Base-by-base conservation (phyloP, 2,797 vertebrate species). In the Strix occidentalis region DNA sequence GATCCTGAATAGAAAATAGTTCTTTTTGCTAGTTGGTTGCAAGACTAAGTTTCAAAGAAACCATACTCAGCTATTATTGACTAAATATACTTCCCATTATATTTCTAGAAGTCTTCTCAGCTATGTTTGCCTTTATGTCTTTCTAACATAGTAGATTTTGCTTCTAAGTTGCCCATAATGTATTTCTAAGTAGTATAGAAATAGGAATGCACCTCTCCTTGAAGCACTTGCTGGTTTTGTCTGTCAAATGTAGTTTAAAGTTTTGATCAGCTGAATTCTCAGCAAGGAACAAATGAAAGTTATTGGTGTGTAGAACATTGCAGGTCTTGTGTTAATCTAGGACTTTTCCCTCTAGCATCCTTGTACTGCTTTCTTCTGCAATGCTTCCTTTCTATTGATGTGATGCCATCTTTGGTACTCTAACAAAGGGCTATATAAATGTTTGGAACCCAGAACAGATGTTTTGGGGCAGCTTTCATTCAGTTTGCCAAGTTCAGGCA, bases 381-480 rank as follows among this genome's bases (percentile, higher is more conserved):
- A 2, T 46, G n/a, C 45, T 95, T 95, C 81, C 29, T 76, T 64
- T 66, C 77, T 74, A 43, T 43, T 92, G 83, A 90, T 60, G 53
- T 12, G 1, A 64, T 95, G 88, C 86, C 93, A 92, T 95, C 91
- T 94, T 94, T 92, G 63, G 74, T 96, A 11, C 71, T 94, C 77
- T 84, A 91, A 87, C 93, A 95, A 94, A 96, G 64, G 68, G 24
- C 85, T 95, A 8, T 89, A 74, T 95, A 97, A 96, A 90, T 94
- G 58, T 93, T 91, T 92, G 80, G 74, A 96, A 92, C 64, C 66
- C 81, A 85, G 88, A 92, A 92, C 88, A 96, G 90, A 96, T 96
- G 84, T 92, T 96, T 94, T 87, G 13, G 88, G 80, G 63, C 70
- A 95, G 86, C 64, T 95, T 96, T 94, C 20, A 50, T 82, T 87